Conservation (phyloP, 2,888 invertebrate genomes). For the Papilio demoleus region DNA sequence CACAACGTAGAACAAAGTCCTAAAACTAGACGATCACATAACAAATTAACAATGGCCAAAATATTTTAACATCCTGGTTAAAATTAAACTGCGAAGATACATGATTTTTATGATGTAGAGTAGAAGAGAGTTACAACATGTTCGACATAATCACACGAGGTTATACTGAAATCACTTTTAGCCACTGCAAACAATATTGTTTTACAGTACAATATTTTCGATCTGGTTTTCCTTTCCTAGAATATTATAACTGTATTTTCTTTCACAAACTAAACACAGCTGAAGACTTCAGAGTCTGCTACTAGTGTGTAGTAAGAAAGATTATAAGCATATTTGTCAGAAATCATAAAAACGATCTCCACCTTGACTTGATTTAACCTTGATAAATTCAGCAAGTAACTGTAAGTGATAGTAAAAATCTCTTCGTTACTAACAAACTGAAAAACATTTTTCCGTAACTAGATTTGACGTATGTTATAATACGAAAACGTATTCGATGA, state of each 20-base stretch:
- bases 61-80: no score
- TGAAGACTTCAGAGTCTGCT: not conserved
- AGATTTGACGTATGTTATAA: not conserved
- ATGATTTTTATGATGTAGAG: no score
- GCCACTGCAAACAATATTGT: not conserved
- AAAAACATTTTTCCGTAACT: slow-evolving; percentile 1
- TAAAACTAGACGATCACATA: no score
- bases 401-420: slow-evolving; percentile 3
- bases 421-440: not conserved
- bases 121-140: no score
- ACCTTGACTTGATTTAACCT: not conserved
- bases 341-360: slow-evolving; percentile 3
- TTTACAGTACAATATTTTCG: not conserved
- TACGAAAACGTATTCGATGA: slow-evolving; percentile 8
- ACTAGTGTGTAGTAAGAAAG: not conserved
- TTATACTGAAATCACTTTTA: slow-evolving; percentile 8
- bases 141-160: slow-evolving; percentile 15
- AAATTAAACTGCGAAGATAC: no score
- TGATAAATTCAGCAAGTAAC: slow-evolving; percentile 1
- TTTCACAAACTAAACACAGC: not conserved
- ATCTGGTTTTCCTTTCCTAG: not conserved
- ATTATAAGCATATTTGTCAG: not conserved
- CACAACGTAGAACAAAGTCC: no score
- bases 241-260: not conserved
- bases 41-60: no score